Conservation (phyloP, 2,888 invertebrate species). For the Drosophila rellima region DNA sequence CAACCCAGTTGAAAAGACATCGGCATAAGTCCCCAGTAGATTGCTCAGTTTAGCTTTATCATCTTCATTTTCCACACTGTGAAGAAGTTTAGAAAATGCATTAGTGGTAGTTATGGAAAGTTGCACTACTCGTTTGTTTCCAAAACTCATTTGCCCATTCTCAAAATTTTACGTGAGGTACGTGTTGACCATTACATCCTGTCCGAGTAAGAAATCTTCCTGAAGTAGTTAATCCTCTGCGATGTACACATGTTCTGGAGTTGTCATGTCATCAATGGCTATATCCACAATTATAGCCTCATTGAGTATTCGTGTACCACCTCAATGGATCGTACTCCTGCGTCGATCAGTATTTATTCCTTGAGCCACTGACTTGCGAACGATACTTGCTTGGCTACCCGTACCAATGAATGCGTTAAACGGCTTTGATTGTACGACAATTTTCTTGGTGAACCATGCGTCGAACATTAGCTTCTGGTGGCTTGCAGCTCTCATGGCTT, state of each 20-base stretch:
- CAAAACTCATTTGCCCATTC: not conserved
- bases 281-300: constrained; percentile 7
- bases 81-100: not conserved
- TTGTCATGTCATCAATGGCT: not conserved
- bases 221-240: constrained; percentile 6
- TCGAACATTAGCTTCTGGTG: no score
- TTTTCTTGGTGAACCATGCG: not conserved
- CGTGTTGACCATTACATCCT: constrained; percentile 2
- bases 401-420: not conserved
- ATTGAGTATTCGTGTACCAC: not conserved
- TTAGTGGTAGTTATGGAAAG: not conserved
- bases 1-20: constrained; percentile 9
- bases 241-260: not conserved
- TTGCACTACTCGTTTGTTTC: not conserved
- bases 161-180: not conserved
- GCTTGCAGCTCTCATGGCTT: no score
- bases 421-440: not conserved
- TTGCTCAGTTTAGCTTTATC: not conserved
- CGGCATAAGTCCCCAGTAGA: not conserved
- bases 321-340: constrained; percentile 1
- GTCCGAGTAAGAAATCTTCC: not conserved
- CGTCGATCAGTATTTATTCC: not conserved
- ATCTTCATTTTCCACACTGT: not conserved
- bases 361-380: not conserved
- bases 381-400: constrained; percentile 3